A percentile compares a stretch with the other conserved stretches of the same genome.
These are phyloP conservation scores for Tetrapedia diversipes DNA, from an alignment of 2,888 invertebrate species.

Conservation along the genomic window DNA sequence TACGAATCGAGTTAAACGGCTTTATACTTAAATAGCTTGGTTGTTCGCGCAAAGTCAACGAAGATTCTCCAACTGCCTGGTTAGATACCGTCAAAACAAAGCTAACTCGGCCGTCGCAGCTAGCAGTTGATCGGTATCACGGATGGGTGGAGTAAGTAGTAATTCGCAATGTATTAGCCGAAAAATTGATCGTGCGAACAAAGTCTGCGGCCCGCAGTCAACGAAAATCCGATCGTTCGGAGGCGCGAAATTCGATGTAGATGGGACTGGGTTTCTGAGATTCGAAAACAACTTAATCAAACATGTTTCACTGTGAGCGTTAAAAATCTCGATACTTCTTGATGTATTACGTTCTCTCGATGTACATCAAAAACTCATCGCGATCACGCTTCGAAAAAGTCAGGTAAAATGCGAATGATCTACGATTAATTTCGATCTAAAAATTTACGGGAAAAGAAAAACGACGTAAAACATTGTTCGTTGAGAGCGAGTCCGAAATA, in stretches of 20 bases:
- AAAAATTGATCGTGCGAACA: conserved; percentile 46
- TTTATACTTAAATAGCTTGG: neutral
- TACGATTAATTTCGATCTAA: neutral
- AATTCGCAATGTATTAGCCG: conserved; percentile 29
- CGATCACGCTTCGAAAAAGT: neutral
- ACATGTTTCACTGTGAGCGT: conserved; percentile 7
- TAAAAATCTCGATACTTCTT: conserved; percentile 33
- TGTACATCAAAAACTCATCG: neutral
- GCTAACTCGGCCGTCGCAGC: neutral
- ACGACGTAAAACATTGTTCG: neutral
- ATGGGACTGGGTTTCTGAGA: neutral
- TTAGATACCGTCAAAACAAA: neutral
- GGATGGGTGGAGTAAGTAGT: conserved; percentile 20
- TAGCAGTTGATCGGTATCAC: conserved; percentile 1
- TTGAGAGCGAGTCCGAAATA: neutral
- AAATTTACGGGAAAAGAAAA: neutral
- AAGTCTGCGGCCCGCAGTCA: conserved; percentile 4
- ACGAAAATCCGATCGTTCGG: conserved; percentile 11
- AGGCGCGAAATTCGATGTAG: neutral
- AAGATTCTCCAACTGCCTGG: neutral
- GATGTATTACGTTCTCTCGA: neutral
- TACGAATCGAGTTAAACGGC: neutral
- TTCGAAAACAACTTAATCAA: conserved; percentile 45
- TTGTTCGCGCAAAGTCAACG: neutral
- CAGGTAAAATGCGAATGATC: neutral